Percentiles rank a stretch among this genome's conserved stretches.
Evolutionary conservation across 2,113 vertebrate genomes (phyloP).

Genomic region (Rhegmatorhina hoffmannsi): DNA sequence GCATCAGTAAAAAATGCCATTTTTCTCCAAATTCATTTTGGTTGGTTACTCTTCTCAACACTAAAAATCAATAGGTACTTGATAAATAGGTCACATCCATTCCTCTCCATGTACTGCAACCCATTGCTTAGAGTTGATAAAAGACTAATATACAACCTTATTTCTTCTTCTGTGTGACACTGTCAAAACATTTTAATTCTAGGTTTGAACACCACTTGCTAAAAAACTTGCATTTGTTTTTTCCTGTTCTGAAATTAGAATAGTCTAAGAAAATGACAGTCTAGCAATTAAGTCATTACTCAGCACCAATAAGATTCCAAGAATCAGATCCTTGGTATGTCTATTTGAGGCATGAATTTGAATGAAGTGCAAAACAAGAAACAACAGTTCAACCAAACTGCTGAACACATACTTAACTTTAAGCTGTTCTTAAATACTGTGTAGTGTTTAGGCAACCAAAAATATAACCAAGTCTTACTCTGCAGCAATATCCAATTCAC

Average conservation of each 20-base stretch:
- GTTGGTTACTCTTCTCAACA: constrained; percentile 28
- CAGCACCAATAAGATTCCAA: not conserved
- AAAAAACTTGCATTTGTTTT: not conserved
- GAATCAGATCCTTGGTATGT: not conserved
- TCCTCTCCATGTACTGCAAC: not conserved
- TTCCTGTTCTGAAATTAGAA: not conserved
- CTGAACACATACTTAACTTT: not conserved
- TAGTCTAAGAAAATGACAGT: not conserved
- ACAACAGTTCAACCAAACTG: not conserved
- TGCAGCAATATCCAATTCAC: constrained; percentile 8
- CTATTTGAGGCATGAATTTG: not conserved
- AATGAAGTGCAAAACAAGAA: constrained; percentile 10
- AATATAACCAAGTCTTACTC: not conserved
- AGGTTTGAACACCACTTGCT: not conserved
- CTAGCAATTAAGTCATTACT: constrained; percentile 34
- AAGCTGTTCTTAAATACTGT: not conserved
- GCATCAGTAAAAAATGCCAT: constrained; percentile 12
- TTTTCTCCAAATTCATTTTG: constrained; percentile 34
- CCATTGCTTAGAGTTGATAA: not conserved
- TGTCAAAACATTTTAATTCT: constrained; percentile 52
- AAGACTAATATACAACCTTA: not conserved
- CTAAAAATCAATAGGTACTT: constrained; percentile 10
- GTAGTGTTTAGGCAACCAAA: not conserved
- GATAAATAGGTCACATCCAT: not conserved
- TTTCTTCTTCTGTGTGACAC: constrained; percentile 17